Evolutionary conservation across 2,888 invertebrate genomes (phyloP), one percentile per base, ranked within the genome.

Genomic region (Cetonia aurata): DNA sequence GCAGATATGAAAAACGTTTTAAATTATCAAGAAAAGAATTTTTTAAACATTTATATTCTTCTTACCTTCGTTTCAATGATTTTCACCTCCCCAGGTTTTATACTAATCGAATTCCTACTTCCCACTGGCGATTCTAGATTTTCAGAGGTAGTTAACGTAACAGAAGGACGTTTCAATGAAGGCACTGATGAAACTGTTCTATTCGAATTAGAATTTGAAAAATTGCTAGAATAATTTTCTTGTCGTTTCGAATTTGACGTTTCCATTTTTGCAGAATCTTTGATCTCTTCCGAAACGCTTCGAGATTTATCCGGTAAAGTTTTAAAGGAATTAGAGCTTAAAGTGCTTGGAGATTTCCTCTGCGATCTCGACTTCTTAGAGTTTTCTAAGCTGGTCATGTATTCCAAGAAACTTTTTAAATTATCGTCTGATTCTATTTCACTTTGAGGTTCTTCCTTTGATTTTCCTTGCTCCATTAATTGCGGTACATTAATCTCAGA

Each of bases 21-120:
- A n/a, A n/a, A n/a, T n/a, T n/a, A n/a, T n/a, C n/a, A n/a, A n/a
- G n/a, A n/a, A 33, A 33, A 33, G 33, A 33, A 33, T n/a, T n/a
- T n/a, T n/a, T n/a, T n/a, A n/a, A n/a, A 37, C 8, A 37, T 9
- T 6, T 37, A 50, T 17, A 42, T 9, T 37, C 6, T 37, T 25
- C 66, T 60, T 62, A 73, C 74, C 72, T 70, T 71, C 17, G 71
- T 72, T 71, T 75, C 70, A 48, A 73, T 53, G 33, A 41, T 50
- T 62, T 71, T 70, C 37, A 70, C 71, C 60, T 75, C 74, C 3
- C 74, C 76, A 56, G 70, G 70, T 48, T 71, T 71, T 33, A 77
- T 66, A 12, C 52, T 66, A 44, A 70, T 56, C 9, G 53, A 44
- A 57, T 57, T 66, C 37, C 42, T 59, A 56, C 15, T 57, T 60